Base-by-base conservation (phyloP, 35 echinoderm and acorn worm species). In the Nesometra sesokonis region DNA sequence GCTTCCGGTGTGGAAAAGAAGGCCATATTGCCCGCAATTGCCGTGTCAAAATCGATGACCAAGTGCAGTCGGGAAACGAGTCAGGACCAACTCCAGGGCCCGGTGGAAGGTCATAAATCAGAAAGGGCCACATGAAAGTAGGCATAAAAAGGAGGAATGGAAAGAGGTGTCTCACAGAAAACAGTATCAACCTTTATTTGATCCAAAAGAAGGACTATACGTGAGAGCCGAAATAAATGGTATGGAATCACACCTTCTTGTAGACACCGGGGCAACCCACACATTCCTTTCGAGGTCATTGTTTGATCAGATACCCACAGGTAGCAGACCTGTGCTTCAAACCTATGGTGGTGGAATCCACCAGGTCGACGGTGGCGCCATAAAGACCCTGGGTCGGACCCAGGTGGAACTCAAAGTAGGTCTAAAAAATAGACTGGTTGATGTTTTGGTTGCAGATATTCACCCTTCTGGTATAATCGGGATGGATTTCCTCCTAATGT, bases 191-290 rank as follows among this genome's bases (percentile, higher is more conserved):
- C 57, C 57, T 13, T 15, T 30, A 43, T 33, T 31, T 2, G 87
- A 82, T n/a, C 67, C 87, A 81, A 88, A 82, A 83, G 67, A 88
- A 47, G 87, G 87, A 30, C 32, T 88, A 21, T 88, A 82, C 32
- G 37, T 82, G 34, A 23, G 5, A 82, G 87, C 78, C 0, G 31
- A 47, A 32, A 11, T 88, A 9, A 34, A 80, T 9, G 33, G 36
- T 19, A 47, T 52, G 32, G 35, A 82, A n/a, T 36, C 37, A 13
- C 77, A 79, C 15, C 77, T 88, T 57, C 31, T 88, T 5, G 31
- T 88, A 4, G 79, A 88, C 31, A 83, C 87, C 13, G 87, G 87
- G 9, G 35, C 87, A 15, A 82, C 87, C 9, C 30, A 88, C 79
- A 88, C 78, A 0, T 33, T 88, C 13, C 80, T 88, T 47, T 67